Conservation (phyloP, 92 coral and sea anemone genomes). For the Phenganax stokvisi region DNA sequence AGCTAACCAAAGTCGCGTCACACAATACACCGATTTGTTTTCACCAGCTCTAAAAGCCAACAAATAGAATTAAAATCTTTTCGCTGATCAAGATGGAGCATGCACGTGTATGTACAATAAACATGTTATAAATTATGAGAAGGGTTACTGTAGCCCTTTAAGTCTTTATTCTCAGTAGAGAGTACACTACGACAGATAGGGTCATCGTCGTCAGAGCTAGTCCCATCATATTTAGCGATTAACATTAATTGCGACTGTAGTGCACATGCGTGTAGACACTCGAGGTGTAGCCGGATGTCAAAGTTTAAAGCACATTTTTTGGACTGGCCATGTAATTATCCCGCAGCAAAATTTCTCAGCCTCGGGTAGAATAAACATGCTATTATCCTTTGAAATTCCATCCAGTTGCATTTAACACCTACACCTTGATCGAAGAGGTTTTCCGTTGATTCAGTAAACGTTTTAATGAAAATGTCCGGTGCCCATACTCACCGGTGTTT, state of each 20-base stretch:
- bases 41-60: too few relatives aligned
- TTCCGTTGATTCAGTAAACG: conserved; percentile 4
- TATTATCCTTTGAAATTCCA: neutral
- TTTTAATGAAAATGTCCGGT: conserved; percentile 12
- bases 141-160: too few relatives aligned
- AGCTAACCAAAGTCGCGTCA: too few relatives aligned
- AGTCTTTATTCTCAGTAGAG: too few relatives aligned
- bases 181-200: too few relatives aligned
- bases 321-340: conserved; percentile 13
- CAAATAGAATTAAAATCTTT: too few relatives aligned
- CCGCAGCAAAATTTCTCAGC: neutral
- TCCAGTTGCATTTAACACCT: neutral
- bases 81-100: too few relatives aligned
- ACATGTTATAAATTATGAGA: too few relatives aligned
- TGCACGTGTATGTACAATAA: too few relatives aligned
- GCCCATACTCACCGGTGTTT: neutral
- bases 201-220: too few relatives aligned
- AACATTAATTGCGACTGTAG: neutral
- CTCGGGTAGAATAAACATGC: neutral
- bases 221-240: too few relatives aligned
- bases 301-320: conserved; percentile 12
- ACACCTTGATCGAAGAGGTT: neutral
- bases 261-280: neutral
- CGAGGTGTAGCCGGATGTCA: conserved; percentile 35
- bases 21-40: too few relatives aligned